A percentile compares a stretch with the other conserved stretches of the same genome.
These are phyloP conservation scores for Parthenolecanium corni DNA, from an alignment of 2,888 invertebrate genomes.

Conservation along the genomic window DNA sequence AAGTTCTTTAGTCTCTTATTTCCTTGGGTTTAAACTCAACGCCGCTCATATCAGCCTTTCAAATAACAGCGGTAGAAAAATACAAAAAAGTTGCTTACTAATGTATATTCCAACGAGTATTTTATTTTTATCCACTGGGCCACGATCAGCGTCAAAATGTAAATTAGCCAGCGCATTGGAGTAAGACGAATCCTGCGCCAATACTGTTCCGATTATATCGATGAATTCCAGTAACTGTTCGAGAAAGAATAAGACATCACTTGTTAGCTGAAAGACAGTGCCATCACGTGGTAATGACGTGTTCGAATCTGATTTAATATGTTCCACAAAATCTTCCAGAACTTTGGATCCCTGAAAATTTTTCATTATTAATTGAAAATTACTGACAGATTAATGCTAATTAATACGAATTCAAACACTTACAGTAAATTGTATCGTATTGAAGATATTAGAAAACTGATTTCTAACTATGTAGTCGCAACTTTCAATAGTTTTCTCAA, in stretches of 20 bases:
- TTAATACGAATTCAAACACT: slow-evolving; percentile 35
- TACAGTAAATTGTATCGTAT: slow-evolving; percentile 62
- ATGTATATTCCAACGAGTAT: slow-evolving; percentile 66
- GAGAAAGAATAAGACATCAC: slow-evolving; percentile 83
- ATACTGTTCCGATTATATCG: slow-evolving; percentile 56
- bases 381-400: not conserved
- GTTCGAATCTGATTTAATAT: slow-evolving; percentile 62
- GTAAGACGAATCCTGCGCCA: slow-evolving; percentile 50
- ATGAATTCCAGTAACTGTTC: slow-evolving; percentile 72
- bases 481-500: slow-evolving; percentile 63
- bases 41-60: no score
- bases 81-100: slow-evolving; percentile 53
- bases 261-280: slow-evolving; percentile 92
- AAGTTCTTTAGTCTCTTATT: no score
- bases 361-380: slow-evolving; percentile 6
- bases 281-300: slow-evolving; percentile 88
- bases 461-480: slow-evolving; percentile 56
- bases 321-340: slow-evolving; percentile 85
- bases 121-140: slow-evolving; percentile 38
- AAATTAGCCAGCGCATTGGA: slow-evolving; percentile 39
- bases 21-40: no score
- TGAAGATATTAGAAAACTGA: slow-evolving; percentile 61
- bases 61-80: no score
- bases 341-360: slow-evolving; percentile 65
- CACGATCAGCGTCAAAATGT: slow-evolving; percentile 40